phyloP scores from a whole-genome alignment of 2,113 vertebrate genomes.

The Emydocephalus ijimae region DNA sequence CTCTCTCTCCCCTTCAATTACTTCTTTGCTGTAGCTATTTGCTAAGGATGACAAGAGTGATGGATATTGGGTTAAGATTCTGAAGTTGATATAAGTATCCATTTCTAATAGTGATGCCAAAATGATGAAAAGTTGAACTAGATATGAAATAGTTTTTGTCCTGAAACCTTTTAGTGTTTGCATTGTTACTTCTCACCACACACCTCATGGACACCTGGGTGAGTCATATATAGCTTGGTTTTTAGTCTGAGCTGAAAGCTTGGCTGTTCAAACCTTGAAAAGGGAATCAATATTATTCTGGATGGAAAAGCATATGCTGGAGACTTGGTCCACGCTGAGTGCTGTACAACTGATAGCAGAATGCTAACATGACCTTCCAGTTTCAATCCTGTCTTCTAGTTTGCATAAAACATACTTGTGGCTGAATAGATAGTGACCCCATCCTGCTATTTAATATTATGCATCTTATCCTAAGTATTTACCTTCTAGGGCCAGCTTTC shows the following conservation, averaged over 20 bases:
- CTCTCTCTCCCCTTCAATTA: neutral
- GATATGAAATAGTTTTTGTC: neutral
- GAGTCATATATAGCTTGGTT: neutral
- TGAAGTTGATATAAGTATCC: neutral
- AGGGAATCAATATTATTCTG: neutral
- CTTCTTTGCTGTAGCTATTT: neutral
- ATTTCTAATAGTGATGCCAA: neutral
- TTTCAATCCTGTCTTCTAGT: neutral
- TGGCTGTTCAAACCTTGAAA: neutral
- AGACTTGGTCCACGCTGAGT: neutral
- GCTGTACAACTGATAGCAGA: too few species aligned
- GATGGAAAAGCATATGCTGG: neutral
- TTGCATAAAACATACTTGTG: neutral
- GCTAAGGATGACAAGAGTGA: neutral
- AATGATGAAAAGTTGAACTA: neutral
- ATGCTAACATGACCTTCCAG: neutral
- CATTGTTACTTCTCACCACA: neutral
- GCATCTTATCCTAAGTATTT: conserved; percentile 7
- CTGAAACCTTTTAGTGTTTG: neutral
- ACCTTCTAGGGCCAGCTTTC: conserved; percentile 16
- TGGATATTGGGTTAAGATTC: neutral
- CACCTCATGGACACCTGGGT: neutral
- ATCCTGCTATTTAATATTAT: neutral
- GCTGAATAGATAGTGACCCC: neutral
- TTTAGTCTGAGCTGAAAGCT: neutral